Evolutionary conservation across 2,797 vertebrate genomes (phyloP).

Genomic region (Xyrichtys novacula): DNA sequence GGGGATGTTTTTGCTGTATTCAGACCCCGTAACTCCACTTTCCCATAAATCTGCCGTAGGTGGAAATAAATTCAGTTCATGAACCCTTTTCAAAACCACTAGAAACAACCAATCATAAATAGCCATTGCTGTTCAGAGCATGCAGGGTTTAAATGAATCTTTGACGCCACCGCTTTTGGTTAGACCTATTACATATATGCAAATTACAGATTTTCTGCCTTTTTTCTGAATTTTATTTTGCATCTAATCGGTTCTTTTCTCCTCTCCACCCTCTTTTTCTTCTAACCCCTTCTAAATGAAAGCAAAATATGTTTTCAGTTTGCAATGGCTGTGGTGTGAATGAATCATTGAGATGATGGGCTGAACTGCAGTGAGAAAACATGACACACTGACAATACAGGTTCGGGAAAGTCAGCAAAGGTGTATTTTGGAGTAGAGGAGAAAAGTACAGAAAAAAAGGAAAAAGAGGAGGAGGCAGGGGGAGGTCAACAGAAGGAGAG

Average conservation of each 20-base stretch:
- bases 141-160: neutral
- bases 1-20: neutral
- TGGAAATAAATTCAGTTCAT: neutral
- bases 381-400: slow-evolving; percentile 3
- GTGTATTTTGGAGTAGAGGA: slow-evolving; percentile 7
- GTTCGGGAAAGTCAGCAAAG: slow-evolving; percentile 11
- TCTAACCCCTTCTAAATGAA: slow-evolving; percentile 11
- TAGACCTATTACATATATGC: slow-evolving; percentile 5
- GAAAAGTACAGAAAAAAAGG: slow-evolving; percentile 17
- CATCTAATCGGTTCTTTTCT: neutral
- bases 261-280: slow-evolving; percentile 1
- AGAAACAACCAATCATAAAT: neutral
- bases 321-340: slow-evolving; percentile 42
- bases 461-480: slow-evolving; percentile 55
- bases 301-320: slow-evolving; percentile 36
- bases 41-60: neutral
- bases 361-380: slow-evolving; percentile 33
- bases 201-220: slow-evolving; percentile 9
- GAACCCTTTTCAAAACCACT: slow-evolving; percentile 1
- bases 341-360: slow-evolving; percentile 26
- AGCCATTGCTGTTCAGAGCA: neutral
- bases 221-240: neutral
- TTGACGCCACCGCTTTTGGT: slow-evolving; percentile 1
- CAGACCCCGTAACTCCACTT: slow-evolving; percentile 11
- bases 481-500: slow-evolving; percentile 85